Base-by-base conservation (phyloP, 1,140 invertebrate genomes). In the Drosophila subobscura region DNA sequence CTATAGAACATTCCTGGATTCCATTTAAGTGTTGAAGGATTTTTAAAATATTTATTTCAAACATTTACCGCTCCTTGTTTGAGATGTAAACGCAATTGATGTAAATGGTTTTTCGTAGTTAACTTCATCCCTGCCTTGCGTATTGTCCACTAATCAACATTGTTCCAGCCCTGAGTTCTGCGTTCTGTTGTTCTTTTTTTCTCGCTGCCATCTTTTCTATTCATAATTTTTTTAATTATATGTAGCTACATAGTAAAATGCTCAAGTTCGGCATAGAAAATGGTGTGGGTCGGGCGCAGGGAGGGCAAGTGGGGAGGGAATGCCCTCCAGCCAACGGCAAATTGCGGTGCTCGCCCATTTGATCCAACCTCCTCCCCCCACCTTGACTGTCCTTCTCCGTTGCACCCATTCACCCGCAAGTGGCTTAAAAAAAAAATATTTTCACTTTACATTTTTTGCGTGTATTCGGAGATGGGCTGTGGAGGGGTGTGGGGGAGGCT, bases 391-490 rank as follows among this genome's bases (percentile, higher is more conserved):
- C 41, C 47, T 29, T 23, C 12, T 20, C 63, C 22, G 33, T 37
- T 37, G 33, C 33, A 37, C 10, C 33, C 33, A 37, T 45, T 29
- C 51, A 47, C 54, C 14, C 22, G 60, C 54, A 72, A 85, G 77
- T 86, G 81, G 65, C 70, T 88, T 75, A 71, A 84, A 79, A 76
- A 75, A 59, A 29, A 51, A 8, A 72, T 61, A 85, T 77, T 57
- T 77, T 72, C 77, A 86, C 83, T 85, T 85, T 80, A 85, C 77
- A 86, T 85, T 80, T 85, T 85, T 85, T 85, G 80, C 80, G 80
- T 85, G 80, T 77, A 72, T 74, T 74, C 58, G 74, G 63, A 71
- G 76, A 72, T 66, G 56, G 70, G 53, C 29, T 60, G 53, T 55
- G 40, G 33, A 14, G 27, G 42, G 53, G 44, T 41, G 42, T 44